Evolutionary conservation across 2,113 vertebrate genomes (phyloP).

Genomic region (Butastur rufipennis): DNA sequence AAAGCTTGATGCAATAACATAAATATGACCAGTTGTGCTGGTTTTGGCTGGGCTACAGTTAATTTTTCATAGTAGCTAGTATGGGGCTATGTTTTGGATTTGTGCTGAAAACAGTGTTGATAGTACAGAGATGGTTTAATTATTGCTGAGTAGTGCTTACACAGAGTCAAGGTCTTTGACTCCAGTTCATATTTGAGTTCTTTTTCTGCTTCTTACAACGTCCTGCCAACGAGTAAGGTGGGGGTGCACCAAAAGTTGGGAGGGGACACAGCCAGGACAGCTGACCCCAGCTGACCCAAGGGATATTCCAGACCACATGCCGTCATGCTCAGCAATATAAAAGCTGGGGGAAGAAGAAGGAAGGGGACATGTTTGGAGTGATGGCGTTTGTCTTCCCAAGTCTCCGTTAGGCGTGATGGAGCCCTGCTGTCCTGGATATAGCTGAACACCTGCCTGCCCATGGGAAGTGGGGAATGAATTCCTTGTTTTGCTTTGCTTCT

Average conservation of each 20-base stretch:
- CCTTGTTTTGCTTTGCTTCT: neutral
- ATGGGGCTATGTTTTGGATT: neutral
- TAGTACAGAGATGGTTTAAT: neutral
- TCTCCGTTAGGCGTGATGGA: fast-evolving
- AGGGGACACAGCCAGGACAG: neutral
- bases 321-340: neutral
- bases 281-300: neutral
- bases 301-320: too few relatives aligned
- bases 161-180: neutral
- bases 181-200: neutral
- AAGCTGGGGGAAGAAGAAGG: neutral
- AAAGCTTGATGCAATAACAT: neutral
- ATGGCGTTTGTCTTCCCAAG: neutral
- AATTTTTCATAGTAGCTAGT: neutral
- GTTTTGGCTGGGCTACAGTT: neutral
- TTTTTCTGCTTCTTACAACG: neutral
- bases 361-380: fast-evolving
- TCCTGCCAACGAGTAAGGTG: neutral
- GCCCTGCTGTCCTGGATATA: neutral
- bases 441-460: neutral
- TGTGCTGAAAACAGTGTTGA: neutral
- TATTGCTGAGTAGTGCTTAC: neutral
- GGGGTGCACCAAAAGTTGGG: neutral
- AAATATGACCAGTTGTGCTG: neutral
- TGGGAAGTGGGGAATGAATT: neutral